Conservation (phyloP, 2,888 invertebrate species). For the Epistrophella euchroma region DNA sequence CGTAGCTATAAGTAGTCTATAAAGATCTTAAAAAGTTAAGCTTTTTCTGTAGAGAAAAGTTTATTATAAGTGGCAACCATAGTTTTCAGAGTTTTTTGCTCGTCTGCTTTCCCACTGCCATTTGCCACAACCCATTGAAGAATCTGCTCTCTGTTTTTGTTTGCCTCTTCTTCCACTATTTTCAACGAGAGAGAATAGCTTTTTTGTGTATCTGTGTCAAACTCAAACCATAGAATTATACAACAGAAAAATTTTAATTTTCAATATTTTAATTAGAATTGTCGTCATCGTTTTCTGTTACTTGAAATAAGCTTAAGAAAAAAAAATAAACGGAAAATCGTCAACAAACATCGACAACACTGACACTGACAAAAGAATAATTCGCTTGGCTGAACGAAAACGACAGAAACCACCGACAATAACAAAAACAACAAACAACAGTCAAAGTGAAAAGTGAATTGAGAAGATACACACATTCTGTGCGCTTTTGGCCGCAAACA, state of each 20-base stretch:
- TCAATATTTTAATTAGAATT: constrained; percentile 5
- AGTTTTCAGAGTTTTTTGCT: neutral
- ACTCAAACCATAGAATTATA: neutral
- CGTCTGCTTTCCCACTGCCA: neutral
- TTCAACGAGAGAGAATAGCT: constrained; percentile 8
- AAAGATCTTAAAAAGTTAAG: no score
- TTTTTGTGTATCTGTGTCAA: constrained; percentile 32
- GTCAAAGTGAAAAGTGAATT: constrained; percentile 74
- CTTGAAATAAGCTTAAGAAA: neutral
- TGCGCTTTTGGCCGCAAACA: constrained; percentile 75
- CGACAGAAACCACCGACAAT: constrained; percentile 42
- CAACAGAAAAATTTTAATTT: constrained; percentile 8
- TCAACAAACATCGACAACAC: constrained; percentile 65
- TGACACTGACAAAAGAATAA: constrained; percentile 18
- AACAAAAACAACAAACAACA: constrained; percentile 61
- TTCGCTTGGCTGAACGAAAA: constrained; percentile 26
- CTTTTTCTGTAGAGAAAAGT: neutral
- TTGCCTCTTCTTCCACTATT: constrained; percentile 16
- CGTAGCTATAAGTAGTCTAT: no score
- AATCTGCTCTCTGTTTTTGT: constrained; percentile 65
- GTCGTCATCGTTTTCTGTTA: neutral
- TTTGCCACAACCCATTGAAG: neutral
- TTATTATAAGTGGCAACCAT: constrained; percentile 11
- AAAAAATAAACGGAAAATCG: neutral
- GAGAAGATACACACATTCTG: constrained; percentile 75